A percentile compares a stretch with the other conserved stretches of the same genome.
These are phyloP conservation scores for Seriola quinqueradiata DNA, from an alignment of 2,113 vertebrate species.

Conservation along the genomic window DNA sequence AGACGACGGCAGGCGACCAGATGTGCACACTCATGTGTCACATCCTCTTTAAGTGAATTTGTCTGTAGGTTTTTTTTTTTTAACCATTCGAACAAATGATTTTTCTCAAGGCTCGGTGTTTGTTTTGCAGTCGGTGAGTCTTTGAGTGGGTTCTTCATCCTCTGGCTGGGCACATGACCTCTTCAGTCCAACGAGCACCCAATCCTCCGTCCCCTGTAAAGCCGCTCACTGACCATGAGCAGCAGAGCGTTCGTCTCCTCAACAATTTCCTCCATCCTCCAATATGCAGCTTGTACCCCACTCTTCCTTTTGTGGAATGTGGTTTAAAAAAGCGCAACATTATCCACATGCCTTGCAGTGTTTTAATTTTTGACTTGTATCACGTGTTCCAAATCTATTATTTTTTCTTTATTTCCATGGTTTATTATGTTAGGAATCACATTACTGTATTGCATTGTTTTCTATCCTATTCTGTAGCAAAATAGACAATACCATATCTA, in stretches of 20 bases:
- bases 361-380: background rate
- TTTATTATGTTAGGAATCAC: background rate
- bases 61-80: no score
- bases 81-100: no score
- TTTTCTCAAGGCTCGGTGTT: background rate
- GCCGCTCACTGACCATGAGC: constrained; percentile 2
- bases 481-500: constrained; percentile 1
- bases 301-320: background rate
- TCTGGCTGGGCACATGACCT: background rate
- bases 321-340: background rate
- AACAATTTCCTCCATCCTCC: background rate
- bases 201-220: background rate
- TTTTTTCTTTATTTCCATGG: background rate
- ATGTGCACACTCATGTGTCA: no score
- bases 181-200: background rate
- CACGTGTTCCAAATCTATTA: background rate
- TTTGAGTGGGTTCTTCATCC: background rate
- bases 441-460: background rate
- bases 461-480: background rate
- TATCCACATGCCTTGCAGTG: background rate
- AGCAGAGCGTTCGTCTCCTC: background rate
- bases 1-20: no score
- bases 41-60: no score
- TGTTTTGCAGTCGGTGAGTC: background rate
- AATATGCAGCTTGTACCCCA: background rate